Percentiles rank a stretch among this genome's conserved stretches.
Evolutionary conservation across 2,797 vertebrate species (phyloP).

Genomic region (Neoniphon sammara): DNA sequence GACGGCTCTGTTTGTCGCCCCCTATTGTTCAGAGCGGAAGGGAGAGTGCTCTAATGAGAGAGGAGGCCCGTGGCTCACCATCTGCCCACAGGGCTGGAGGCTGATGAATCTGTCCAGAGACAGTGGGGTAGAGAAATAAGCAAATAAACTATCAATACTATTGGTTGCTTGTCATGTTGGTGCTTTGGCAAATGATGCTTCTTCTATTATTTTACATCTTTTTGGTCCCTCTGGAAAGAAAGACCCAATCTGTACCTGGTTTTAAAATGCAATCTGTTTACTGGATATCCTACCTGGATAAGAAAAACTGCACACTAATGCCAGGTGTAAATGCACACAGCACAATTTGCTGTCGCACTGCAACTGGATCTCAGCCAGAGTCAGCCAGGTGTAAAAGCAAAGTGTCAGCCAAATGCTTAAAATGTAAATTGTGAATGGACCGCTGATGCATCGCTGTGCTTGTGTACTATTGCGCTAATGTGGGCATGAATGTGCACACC

Average conservation of each 20-base stretch:
- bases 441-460: too few species aligned
- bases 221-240: slow-evolving; percentile 11
- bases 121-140: slow-evolving; percentile 46
- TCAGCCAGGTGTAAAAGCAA: too few species aligned
- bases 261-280: too few species aligned
- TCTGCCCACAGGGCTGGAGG: slow-evolving; percentile 73
- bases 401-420: too few species aligned
- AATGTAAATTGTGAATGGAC: too few species aligned
- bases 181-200: slow-evolving; percentile 34
- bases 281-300: too few species aligned
- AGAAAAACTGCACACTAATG: too few species aligned
- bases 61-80: slow-evolving; percentile 78
- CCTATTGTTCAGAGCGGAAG: slow-evolving; percentile 77
- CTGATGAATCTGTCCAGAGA: slow-evolving; percentile 53
- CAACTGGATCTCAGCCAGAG: too few species aligned
- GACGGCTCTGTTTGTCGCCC: slow-evolving; percentile 72
- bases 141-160: slow-evolving; percentile 25
- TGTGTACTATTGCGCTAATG: too few species aligned
- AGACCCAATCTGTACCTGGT: neutral
- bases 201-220: neutral
- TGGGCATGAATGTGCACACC: too few species aligned
- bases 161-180: slow-evolving; percentile 30
- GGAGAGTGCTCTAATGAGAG: slow-evolving; percentile 57
- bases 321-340: too few species aligned
- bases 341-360: too few species aligned